Evolutionary conservation across 1,140 invertebrate species (phyloP), one percentile per base, ranked within the genome.

Genomic region (Drosophila suzukii): DNA sequence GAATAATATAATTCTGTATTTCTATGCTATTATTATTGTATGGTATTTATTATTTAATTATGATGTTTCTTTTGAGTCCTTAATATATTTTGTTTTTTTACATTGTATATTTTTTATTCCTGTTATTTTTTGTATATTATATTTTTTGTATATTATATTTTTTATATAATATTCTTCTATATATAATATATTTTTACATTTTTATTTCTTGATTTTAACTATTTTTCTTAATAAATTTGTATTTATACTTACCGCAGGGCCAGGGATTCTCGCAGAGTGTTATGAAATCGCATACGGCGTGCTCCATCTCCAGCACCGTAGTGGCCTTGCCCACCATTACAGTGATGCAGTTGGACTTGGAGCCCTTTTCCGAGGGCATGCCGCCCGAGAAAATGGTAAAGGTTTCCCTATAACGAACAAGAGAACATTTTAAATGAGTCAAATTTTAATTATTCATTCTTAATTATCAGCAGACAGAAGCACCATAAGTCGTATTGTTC

Each of bases 231-330:
- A 49, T 30, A 12, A 15, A 30, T n/a, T n/a, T n/a, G n/a, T n/a
- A n/a, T n/a, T n/a, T n/a, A 39, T 24, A 41, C 93, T 93, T 93
- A 98, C 97, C 97, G 92, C 96, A 97, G 58, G 95, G 94, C 94
- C 97, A 99, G 27, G 98, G 98, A 83, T 96, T 98, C 93, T 99
- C 97, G 93, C 97, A 98, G 20, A 99, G 94, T 32, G 97, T 97
- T 83, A 99, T 96, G 94, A 99, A 99, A 94, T 99, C 98, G 53
- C 99, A 95, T 53, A 99, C 98, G 91, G 96, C 97, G 93, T 99
- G 98, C 91, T 99, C 99, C 99, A 99, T 99, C 94, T 99, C 98
- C 76, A 99, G 93, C 54, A 99, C 98, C 2, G 98, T 99, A 43
- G 98, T 99, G 70, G 96, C 97, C 94, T 98, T 98, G 38, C 92